Evolutionary conservation across 2,888 invertebrate species (phyloP).

Genomic region (Dolichopus griseipennis): DNA sequence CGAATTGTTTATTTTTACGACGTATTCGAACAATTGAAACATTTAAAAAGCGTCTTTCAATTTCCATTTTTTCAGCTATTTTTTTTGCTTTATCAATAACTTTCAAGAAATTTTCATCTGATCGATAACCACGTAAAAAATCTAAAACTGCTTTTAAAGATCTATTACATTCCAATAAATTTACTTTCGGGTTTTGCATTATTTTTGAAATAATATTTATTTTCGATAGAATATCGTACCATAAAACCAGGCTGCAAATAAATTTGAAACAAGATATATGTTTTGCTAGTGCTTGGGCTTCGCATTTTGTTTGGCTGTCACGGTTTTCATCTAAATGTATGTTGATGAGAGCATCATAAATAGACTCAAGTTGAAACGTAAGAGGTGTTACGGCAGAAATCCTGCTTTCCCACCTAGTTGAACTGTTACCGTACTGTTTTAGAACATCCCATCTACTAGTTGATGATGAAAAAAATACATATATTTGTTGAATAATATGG

Average conservation of each 20-base stretch:
- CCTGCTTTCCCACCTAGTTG: conserved; percentile 2
- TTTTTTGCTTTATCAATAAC: conserved; percentile 9
- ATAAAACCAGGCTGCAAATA: neutral
- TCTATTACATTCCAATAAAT: neutral
- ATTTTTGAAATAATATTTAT: conserved; percentile 7
- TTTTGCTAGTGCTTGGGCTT: neutral
- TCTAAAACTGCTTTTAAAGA: neutral
- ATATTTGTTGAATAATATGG: conserved; percentile 1
- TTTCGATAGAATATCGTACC: conserved; percentile 2
- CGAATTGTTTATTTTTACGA: conserved; percentile 7
- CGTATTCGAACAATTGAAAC: neutral
- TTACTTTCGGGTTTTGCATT: neutral
- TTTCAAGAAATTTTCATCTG: conserved; percentile 7
- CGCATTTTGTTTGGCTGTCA: conserved; percentile 7
- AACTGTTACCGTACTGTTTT: neutral
- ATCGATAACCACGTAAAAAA: conserved; percentile 2
- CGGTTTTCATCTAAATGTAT: neutral
- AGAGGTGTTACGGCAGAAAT: conserved; percentile 5
- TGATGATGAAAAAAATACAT: conserved; percentile 9
- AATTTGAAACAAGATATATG: conserved; percentile 8
- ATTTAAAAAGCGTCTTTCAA: conserved; percentile 6
- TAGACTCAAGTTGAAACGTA: neutral
- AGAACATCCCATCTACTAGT: neutral
- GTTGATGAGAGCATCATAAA: neutral
- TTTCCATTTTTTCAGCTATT: conserved; percentile 8